Evolutionary conservation across 1,140 invertebrate genomes (phyloP).

Genomic region (Ceratitis capitata): DNA sequence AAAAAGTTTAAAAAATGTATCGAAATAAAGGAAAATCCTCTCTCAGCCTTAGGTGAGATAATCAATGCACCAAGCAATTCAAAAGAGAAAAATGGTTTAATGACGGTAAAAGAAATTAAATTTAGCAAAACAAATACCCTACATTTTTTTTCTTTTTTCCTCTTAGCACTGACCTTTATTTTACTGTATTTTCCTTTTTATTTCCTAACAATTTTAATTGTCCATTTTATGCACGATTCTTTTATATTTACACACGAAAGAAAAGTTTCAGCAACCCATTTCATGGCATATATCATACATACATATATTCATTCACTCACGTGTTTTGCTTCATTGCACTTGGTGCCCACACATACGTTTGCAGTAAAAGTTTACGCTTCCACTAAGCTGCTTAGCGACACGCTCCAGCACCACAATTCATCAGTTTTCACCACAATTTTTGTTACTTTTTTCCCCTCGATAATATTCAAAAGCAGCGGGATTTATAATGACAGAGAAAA

Average conservation of each 20-base stretch:
- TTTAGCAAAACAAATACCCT: too few relatives aligned
- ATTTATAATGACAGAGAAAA: too few relatives aligned
- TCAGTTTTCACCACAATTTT: conserved; percentile 4
- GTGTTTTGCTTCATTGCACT: background rate
- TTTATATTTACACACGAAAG: background rate
- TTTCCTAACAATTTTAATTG: background rate
- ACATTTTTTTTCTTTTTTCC: too few relatives aligned
- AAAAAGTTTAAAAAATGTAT: too few relatives aligned
- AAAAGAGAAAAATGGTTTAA: too few relatives aligned
- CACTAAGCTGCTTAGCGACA: background rate
- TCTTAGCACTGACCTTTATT: background rate
- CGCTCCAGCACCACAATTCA: background rate
- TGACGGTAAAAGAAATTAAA: too few relatives aligned
- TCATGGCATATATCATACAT: background rate
- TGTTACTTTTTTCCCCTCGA: background rate
- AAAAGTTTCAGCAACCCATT: background rate
- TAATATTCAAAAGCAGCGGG: background rate
- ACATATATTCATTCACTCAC: background rate
- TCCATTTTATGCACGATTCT: background rate
- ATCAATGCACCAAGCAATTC: too few relatives aligned
- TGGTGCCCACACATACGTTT: background rate
- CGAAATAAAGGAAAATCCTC: too few relatives aligned
- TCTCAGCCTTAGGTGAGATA: too few relatives aligned
- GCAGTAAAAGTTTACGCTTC: background rate
- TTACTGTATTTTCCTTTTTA: background rate